Conservation (phyloP, 1,140 invertebrate genomes). For the Drosophila pruinosa region DNA sequence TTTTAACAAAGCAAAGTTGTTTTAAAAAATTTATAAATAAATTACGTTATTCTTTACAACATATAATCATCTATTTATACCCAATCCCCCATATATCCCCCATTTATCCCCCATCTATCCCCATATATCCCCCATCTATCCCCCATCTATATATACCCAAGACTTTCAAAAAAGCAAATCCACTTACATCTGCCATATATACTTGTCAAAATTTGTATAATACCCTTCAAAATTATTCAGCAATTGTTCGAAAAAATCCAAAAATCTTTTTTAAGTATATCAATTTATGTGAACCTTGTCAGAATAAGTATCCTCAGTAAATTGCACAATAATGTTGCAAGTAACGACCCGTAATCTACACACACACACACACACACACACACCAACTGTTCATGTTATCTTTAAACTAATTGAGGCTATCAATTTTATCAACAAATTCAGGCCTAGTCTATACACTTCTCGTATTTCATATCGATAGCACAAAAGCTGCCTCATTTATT, state of each 20-base stretch:
- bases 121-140: no score
- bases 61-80: no score
- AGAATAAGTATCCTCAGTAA: constrained; percentile 1
- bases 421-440: constrained; percentile 38
- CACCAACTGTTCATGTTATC: constrained; percentile 7
- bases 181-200: neutral
- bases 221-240: neutral
- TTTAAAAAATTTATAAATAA: no score
- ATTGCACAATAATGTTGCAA: constrained; percentile 19
- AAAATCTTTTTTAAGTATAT: neutral
- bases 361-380: constrained; percentile 1
- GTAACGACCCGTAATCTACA: constrained; percentile 6
- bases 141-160: no score
- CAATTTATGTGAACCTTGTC: constrained; percentile 1
- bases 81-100: no score
- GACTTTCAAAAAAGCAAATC: neutral
- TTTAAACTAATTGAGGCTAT: constrained; percentile 43
- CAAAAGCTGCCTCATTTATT: constrained; percentile 62
- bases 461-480: constrained; percentile 66
- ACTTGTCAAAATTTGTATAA: neutral
- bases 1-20: no score
- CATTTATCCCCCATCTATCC: no score
- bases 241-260: neutral
- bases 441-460: neutral
- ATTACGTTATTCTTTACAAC: no score